Evolutionary conservation across 2,888 invertebrate genomes (phyloP), one percentile per base, ranked within the genome.

Genomic region (Sinhomidia bicolor): DNA sequence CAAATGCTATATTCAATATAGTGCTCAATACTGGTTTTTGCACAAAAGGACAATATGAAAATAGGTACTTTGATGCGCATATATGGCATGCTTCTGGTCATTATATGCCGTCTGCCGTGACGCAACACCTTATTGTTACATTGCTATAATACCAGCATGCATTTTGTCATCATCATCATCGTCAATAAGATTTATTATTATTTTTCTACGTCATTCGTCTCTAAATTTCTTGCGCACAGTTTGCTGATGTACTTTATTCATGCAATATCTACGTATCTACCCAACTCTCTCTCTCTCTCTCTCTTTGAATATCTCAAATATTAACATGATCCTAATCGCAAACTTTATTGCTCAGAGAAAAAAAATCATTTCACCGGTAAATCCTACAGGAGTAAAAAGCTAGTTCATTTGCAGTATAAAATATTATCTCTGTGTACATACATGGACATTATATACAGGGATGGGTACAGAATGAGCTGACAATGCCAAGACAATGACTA

Each of bases 1-100:
- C 54, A 12, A 29, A 29, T 29, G 14, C 29, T 10, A 26, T 29
- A 14, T 62, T 29, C 29, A 62, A n/a, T n/a, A n/a, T n/a, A 23
- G 10, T 62, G 62, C 23, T 62, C 36, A 44, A 71, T 65, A 36
- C 3, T 12, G 9, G 65, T 29, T 41, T 14, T 32, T 9, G 36
- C 68, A 32, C 17, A 36, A 36, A 68, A 68, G 36, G 36, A 68
- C 32, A 68, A n/a, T 65, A 6, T 71, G 44, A 71, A 71, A 44
- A 71, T 68, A 68, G 17, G 32, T 12, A 68, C n/a, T 68, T 68
- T 2, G 20, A 14, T 1, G 32, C 44, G 5, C 17, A n/a, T 32
- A 36, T 36, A 36, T 26, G n/a, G 71, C 4, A 17, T 14, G 7
- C 4, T 5, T 0, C 1, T 36, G 23, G 36, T 44, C 62, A 29